Evolutionary conservation across 2,113 vertebrate species (phyloP).

Genomic region (Sakesphorus luctuosus): DNA sequence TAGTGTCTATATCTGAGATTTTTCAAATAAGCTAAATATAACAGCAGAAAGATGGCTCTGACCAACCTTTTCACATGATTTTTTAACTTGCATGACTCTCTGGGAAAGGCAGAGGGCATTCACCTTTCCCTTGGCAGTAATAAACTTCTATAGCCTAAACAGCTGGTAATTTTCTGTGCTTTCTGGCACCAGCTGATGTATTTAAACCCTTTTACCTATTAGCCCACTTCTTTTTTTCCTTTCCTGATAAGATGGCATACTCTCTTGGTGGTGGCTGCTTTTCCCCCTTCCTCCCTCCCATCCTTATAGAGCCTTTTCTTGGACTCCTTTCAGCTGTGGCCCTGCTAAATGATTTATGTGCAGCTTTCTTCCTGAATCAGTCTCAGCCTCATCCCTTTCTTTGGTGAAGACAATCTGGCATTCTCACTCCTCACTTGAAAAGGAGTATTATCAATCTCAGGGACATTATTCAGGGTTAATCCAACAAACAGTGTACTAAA

Average conservation of each 20-base stretch:
- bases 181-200: not conserved
- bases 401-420: not conserved
- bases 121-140: not conserved
- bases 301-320: not conserved
- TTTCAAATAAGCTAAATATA: conserved; percentile 12
- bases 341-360: not conserved
- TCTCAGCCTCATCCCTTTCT: not conserved
- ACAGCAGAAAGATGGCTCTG: not conserved
- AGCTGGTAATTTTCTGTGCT: not conserved
- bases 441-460: not conserved
- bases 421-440: not conserved
- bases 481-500: not conserved
- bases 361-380: not conserved
- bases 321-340: not conserved
- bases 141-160: not conserved
- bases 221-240: not conserved
- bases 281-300: not conserved
- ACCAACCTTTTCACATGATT: not conserved
- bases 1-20: not conserved
- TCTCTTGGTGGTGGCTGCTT: not conserved
- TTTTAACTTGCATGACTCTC: not conserved
- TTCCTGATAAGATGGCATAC: not conserved
- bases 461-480: not conserved
- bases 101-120: not conserved
- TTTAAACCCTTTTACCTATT: not conserved